A percentile compares a stretch with the other conserved stretches of the same genome.
phyloP scores from a whole-genome alignment of 2,113 vertebrate species.

The Dicentrarchus labrax region DNA sequence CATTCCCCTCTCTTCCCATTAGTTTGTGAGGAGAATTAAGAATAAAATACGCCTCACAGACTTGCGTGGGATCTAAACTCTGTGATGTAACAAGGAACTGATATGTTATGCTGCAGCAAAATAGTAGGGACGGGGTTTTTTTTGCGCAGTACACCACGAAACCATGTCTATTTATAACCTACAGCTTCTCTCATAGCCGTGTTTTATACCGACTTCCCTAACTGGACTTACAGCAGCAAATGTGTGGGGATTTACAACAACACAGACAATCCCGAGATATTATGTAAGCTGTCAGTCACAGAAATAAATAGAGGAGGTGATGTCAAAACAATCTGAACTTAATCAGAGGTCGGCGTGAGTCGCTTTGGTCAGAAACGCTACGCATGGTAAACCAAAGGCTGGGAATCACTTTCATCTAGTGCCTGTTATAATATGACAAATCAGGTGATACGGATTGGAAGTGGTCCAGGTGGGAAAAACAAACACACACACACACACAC shows the following conservation, averaged over 20 bases:
- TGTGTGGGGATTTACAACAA: background rate
- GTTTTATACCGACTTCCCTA: background rate
- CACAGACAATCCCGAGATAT: background rate
- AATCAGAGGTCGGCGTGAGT: background rate
- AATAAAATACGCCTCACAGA: background rate
- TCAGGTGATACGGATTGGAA: constrained; percentile 23
- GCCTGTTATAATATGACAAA: constrained; percentile 8
- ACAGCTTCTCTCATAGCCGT: background rate
- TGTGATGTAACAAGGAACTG: constrained; percentile 1
- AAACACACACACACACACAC: background rate
- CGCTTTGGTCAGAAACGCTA: background rate
- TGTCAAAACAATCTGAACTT: background rate
- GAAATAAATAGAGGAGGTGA: background rate
- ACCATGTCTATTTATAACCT: constrained; percentile 26
- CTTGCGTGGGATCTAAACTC: constrained; percentile 3
- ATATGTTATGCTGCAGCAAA: background rate
- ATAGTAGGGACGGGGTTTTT: background rate
- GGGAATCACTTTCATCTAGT: constrained; percentile 23
- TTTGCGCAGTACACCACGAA: background rate
- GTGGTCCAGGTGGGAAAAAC: background rate
- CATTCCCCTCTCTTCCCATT: background rate
- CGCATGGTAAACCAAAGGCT: constrained; percentile 30
- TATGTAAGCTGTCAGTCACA: background rate
- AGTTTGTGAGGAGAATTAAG: background rate
- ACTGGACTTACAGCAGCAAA: background rate